Evolutionary conservation across 2,888 invertebrate species (phyloP), one percentile per base, ranked within the genome.

Genomic region (Melipona beecheii): DNA sequence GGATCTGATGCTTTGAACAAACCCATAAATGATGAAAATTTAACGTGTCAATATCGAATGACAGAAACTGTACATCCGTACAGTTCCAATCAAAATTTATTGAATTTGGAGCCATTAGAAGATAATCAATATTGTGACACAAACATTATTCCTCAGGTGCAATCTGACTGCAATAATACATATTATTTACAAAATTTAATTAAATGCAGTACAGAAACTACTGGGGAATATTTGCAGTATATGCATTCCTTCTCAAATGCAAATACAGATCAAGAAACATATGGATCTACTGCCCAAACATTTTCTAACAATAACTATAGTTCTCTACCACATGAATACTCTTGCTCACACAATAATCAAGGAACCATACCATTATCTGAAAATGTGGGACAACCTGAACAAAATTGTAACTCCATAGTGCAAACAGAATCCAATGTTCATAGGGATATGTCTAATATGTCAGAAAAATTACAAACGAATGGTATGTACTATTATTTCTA

Each of bases 181-280:
- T 87, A 88, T 80, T 91, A 90, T 72, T 69, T 89, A 17, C 91
- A 91, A 84, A 87, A 91, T 66, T 58, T 86, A 62, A 75, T 81
- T 24, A 91, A 84, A 49, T 86, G 81, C 19, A 82, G 65, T 43
- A 68, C 69, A 6, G 89, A 87, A 9, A 75, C 49, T 13, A 79
- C 62, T 50, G 84, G 71, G 17, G 85, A 84, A 27, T 91, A 89
- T 78, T 84, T 82, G 19, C 82, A 79, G 21, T 78, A 64, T n/a
- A 64, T 81, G 2, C 74, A 84, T 64, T 62, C 86, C 0, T 54
- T 83, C 21, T 60, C 73, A 43, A 80, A 82, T 58, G 73, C 71
- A 2, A 81, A 78, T 50, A 19, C 70, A 3, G 71, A 82, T 49
- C 87, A 86, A 27, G 78, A 84, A 15, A 36, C 78, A 4, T 89